Conservation (phyloP, 2,113 vertebrate genomes). For the Procapra przewalskii region DNA sequence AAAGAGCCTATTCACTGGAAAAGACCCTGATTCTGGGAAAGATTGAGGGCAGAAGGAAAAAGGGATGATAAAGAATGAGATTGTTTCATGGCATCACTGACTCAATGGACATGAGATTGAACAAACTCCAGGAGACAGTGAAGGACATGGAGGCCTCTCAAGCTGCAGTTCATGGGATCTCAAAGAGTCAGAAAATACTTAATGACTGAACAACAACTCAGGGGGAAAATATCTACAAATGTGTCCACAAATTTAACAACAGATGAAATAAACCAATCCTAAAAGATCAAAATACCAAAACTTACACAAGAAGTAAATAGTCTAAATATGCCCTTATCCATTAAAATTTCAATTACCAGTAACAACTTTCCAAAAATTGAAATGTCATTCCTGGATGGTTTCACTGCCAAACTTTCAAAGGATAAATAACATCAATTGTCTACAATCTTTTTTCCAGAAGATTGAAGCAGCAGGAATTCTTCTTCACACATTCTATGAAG, state of each 20-base stretch:
- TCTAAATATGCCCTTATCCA: not conserved
- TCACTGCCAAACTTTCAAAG: not conserved
- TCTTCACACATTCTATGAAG: not conserved
- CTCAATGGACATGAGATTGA: not conserved
- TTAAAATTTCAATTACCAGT: not conserved
- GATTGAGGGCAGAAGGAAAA: not conserved
- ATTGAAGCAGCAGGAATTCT: not conserved
- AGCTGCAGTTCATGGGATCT: not conserved
- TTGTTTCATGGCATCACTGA: not conserved
- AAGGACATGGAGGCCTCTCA: not conserved
- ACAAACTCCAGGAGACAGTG: not conserved
- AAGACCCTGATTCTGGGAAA: not conserved
- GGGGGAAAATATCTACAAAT: not conserved
- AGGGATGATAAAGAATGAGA: not conserved
- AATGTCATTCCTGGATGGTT: not conserved
- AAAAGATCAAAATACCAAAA: not conserved
- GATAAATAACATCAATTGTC: not conserved
- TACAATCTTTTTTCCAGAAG: not conserved
- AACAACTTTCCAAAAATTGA: not conserved
- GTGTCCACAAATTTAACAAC: not conserved
- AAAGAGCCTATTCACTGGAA: not conserved
- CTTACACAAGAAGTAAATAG: not conserved
- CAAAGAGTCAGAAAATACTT: not conserved
- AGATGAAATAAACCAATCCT: not conserved
- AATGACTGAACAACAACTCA: not conserved